These are phyloP conservation scores for Talpa occidentalis DNA, from an alignment of 2,113 vertebrate genomes.

Conservation along the genomic window DNA sequence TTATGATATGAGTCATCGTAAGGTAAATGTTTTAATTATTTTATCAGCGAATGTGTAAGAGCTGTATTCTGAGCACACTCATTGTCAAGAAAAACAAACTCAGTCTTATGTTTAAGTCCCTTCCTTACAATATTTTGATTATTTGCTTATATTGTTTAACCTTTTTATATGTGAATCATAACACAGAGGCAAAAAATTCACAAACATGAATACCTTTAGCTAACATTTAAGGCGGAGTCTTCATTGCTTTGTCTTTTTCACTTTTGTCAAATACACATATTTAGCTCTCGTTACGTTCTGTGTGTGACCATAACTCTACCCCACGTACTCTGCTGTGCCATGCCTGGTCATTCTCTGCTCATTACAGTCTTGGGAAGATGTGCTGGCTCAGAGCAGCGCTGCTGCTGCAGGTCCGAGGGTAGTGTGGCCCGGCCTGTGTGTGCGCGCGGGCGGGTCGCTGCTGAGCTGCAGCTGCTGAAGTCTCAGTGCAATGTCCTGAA, in stretches of 20 bases:
- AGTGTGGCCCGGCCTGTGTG: too few species aligned
- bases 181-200: neutral
- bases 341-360: too few species aligned
- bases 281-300: neutral
- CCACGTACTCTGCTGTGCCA: neutral
- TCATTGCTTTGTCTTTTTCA: neutral
- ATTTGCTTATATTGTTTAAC: neutral
- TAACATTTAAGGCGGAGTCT: neutral
- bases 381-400: too few species aligned
- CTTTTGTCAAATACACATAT: neutral
- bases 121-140: neutral
- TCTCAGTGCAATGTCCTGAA: too few species aligned
- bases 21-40: neutral
- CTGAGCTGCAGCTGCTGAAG: too few species aligned
- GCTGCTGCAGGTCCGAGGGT: too few species aligned
- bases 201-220: neutral
- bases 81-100: neutral
- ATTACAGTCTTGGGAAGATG: too few species aligned
- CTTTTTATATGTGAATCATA: neutral
- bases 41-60: neutral
- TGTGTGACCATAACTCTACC: neutral
- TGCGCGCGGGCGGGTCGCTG: too few species aligned
- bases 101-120: neutral
- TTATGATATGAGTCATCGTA: neutral
- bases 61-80: neutral